phyloP scores from a whole-genome alignment of 2,888 invertebrate species.

The Habrosyne pyritoides region DNA sequence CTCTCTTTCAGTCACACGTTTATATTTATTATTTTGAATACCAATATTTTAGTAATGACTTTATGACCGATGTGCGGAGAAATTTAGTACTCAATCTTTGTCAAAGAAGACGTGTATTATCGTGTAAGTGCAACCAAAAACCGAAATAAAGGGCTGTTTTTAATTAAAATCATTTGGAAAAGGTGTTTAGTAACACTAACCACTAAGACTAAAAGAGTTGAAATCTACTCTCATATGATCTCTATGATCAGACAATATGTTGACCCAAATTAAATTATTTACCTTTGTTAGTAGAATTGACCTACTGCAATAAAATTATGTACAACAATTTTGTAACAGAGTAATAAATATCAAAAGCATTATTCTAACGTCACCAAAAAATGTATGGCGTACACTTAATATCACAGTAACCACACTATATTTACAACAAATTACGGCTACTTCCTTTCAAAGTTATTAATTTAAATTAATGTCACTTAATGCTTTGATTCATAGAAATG shows the following conservation, averaged over 20 bases:
- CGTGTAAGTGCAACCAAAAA: too few species aligned
- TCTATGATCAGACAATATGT: background rate
- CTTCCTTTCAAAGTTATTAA: background rate
- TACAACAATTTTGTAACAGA: conserved; percentile 28
- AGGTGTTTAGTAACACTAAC: too few species aligned
- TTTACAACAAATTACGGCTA: conserved; percentile 1
- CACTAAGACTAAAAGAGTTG: too few species aligned
- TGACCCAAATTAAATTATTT: background rate
- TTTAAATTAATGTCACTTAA: background rate
- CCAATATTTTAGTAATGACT: too few species aligned
- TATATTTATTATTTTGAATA: too few species aligned
- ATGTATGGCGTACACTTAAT: conserved; percentile 39
- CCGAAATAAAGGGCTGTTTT: too few species aligned
- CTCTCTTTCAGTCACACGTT: background rate
- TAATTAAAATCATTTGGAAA: too few species aligned
- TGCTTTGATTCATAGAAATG: background rate
- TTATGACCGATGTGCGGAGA: too few species aligned
- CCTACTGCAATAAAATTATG: conserved; percentile 27
- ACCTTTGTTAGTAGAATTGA: background rate
- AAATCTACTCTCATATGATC: background rate
- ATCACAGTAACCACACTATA: conserved; percentile 11
- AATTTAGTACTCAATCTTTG: too few species aligned
- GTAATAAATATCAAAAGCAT: conserved; percentile 46
- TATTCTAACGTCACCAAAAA: conserved; percentile 43
- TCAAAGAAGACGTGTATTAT: too few species aligned